Percentiles rank a stretch among this genome's conserved stretches.
Evolutionary conservation across 2,888 invertebrate genomes (phyloP).

Genomic region (Copidosoma aretas): DNA sequence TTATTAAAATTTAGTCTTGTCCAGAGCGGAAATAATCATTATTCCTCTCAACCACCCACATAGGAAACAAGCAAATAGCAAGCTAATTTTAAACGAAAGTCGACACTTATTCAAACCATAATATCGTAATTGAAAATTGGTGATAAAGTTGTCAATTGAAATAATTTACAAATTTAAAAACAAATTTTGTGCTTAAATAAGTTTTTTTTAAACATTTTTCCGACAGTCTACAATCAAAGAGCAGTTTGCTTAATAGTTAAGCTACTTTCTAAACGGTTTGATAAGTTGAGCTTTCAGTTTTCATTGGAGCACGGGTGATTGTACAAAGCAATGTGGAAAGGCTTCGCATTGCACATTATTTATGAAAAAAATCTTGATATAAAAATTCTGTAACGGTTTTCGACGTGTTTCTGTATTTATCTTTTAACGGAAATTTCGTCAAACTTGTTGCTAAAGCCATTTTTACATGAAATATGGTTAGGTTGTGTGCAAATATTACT

Average conservation of each 20-base stretch:
- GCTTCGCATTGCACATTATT: slow-evolving; percentile 61
- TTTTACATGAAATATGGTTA: slow-evolving; percentile 50
- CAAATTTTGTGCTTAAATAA: too few relatives aligned
- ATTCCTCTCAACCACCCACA: slow-evolving; percentile 1
- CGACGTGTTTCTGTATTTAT: slow-evolving; percentile 28
- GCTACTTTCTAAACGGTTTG: slow-evolving; percentile 21
- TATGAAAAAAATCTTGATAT: slow-evolving; percentile 48
- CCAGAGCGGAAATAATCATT: neutral
- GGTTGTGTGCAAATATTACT: slow-evolving; percentile 54
- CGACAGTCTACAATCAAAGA: slow-evolving; percentile 17
- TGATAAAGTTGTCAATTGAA: neutral
- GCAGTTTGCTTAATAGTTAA: slow-evolving; percentile 20
- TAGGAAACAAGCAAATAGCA: slow-evolving; percentile 26
- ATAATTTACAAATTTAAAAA: too few relatives aligned
- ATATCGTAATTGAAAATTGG: neutral
- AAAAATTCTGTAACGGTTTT: slow-evolving; percentile 44
- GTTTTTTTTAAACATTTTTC: slow-evolving; percentile 10
- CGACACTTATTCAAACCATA: slow-evolving; percentile 32
- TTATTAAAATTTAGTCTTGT: neutral
- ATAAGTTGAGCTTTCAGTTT: slow-evolving; percentile 45
- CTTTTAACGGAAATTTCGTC: slow-evolving; percentile 37
- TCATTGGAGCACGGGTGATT: slow-evolving; percentile 63
- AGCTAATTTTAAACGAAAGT: slow-evolving; percentile 35
- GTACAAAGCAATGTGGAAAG: slow-evolving; percentile 62
- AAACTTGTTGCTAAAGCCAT: slow-evolving; percentile 45